phyloP scores from a whole-genome alignment of 30 jellyfish, hydroid and myxozoan genomes.

The Cassiopea andromeda region DNA sequence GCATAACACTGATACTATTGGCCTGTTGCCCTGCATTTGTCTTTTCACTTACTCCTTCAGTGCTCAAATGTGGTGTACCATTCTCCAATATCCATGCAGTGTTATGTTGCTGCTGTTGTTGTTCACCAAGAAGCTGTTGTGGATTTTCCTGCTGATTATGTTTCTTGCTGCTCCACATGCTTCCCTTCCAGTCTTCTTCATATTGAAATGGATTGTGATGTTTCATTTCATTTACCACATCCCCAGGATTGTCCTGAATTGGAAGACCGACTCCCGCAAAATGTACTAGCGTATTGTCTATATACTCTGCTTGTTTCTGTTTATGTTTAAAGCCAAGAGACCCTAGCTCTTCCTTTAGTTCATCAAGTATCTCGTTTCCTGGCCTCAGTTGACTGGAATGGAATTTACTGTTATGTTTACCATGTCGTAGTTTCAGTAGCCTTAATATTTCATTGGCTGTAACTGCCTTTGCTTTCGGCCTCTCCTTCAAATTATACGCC shows the following conservation, averaged over 20 bases:
- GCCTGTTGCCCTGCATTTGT: background rate
- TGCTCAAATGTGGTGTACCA: no score
- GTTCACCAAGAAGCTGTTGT: background rate
- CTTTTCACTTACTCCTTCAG: slow-evolving; percentile 1
- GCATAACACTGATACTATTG: background rate
- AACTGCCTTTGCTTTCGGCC: slow-evolving; percentile 26
- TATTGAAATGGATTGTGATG: slow-evolving; percentile 53
- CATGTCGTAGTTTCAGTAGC: slow-evolving; percentile 32
- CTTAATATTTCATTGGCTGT: slow-evolving; percentile 38
- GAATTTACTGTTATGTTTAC: slow-evolving; percentile 15
- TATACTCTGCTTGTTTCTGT: slow-evolving; percentile 40
- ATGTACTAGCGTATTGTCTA: slow-evolving; percentile 59
- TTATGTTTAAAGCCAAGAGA: slow-evolving; percentile 38
- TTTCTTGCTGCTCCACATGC: slow-evolving; percentile 43
- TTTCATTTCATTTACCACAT: slow-evolving; percentile 7
- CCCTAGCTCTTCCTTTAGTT: slow-evolving; percentile 56
- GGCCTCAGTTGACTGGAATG: slow-evolving; percentile 37
- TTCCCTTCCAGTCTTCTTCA: slow-evolving; percentile 66
- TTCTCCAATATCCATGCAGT: background rate
- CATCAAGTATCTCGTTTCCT: slow-evolving; percentile 64
- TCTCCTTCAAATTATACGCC: background rate
- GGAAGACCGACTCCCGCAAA: slow-evolving; percentile 61
- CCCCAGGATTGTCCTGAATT: slow-evolving; percentile 27
- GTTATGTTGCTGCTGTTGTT: background rate
- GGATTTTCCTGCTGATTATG: slow-evolving; percentile 16